These are phyloP conservation scores for Phoeniculus purpureus DNA, from an alignment of 2,797 vertebrate species.

Conservation along the genomic window DNA sequence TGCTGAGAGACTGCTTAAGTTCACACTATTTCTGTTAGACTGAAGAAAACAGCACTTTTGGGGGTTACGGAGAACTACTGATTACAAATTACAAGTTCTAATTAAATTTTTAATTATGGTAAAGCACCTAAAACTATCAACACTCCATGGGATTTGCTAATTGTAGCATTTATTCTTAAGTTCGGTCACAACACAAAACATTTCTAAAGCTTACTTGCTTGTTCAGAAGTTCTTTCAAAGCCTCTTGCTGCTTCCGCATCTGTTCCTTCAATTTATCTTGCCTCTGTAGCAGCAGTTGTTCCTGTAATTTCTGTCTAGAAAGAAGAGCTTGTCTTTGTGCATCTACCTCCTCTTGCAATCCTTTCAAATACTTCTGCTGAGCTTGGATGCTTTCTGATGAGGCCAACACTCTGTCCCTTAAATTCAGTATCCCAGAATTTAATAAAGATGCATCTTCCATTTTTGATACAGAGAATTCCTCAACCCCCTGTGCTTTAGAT, in stretches of 20 bases:
- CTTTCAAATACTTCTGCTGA: slow-evolving; percentile 73
- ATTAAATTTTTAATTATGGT: background rate
- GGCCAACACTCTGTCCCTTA: slow-evolving; percentile 61
- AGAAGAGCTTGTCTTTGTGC: slow-evolving; percentile 60
- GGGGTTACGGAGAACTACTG: background rate
- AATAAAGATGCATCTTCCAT: background rate
- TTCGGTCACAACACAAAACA: background rate
- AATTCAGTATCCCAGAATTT: slow-evolving; percentile 24
- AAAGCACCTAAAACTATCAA: background rate
- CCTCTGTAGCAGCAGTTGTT: slow-evolving; percentile 60
- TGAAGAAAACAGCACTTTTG: background rate
- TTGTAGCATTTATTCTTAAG: background rate
- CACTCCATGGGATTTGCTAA: background rate
- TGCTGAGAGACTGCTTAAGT: background rate
- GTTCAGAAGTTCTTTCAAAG: slow-evolving; percentile 76
- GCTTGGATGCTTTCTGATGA: slow-evolving; percentile 69
- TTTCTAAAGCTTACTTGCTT: slow-evolving; percentile 73
- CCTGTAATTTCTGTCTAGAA: slow-evolving; percentile 69
- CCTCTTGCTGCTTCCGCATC: slow-evolving; percentile 79
- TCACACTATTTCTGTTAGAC: background rate
- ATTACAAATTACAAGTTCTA: background rate
- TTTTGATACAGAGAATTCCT: background rate
- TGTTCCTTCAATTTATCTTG: slow-evolving; percentile 70
- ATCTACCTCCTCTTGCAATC: slow-evolving; percentile 69
- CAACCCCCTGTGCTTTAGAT: background rate